Evolutionary conservation across 92 coral and sea anemone genomes (phyloP).

Genomic region (Plumapathes pennacea): DNA sequence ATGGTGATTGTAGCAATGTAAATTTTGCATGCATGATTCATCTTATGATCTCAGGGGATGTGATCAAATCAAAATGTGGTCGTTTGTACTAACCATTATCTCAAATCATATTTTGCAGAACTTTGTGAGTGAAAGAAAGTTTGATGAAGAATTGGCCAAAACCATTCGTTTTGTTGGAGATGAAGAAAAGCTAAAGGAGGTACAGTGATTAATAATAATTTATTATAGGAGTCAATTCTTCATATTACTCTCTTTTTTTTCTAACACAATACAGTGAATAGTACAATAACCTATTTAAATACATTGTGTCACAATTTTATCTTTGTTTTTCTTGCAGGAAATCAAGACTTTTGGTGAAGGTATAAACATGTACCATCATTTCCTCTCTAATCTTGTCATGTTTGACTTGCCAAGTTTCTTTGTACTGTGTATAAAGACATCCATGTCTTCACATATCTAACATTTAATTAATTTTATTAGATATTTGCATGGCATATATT

Average conservation of each 20-base stretch:
- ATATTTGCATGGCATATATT: too few relatives aligned
- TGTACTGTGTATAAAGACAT: too few relatives aligned
- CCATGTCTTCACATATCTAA: too few relatives aligned
- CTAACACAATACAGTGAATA: background rate
- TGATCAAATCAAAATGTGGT: too few relatives aligned
- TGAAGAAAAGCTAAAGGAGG: constrained; percentile 75
- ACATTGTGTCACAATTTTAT: background rate
- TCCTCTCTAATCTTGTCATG: too few relatives aligned
- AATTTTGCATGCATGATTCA: too few relatives aligned
- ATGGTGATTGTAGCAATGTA: too few relatives aligned
- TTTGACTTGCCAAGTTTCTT: too few relatives aligned
- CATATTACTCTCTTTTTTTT: too few relatives aligned
- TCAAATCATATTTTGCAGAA: constrained; percentile 42
- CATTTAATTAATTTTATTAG: too few relatives aligned
- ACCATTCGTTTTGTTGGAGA: constrained; percentile 87
- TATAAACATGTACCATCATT: constrained; percentile 10
- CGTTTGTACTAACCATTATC: too few relatives aligned
- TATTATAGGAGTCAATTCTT: background rate
- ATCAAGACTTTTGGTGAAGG: constrained; percentile 87
- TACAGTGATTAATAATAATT: background rate
- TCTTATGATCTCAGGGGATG: too few relatives aligned
- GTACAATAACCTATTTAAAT: background rate
- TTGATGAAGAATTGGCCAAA: constrained; percentile 95
- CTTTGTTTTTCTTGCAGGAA: constrained; percentile 19
- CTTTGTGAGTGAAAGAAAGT: constrained; percentile 90